These are phyloP conservation scores for Drosophila nigritarsus DNA, from an alignment of 2,888 invertebrate genomes.

Conservation along the genomic window DNA sequence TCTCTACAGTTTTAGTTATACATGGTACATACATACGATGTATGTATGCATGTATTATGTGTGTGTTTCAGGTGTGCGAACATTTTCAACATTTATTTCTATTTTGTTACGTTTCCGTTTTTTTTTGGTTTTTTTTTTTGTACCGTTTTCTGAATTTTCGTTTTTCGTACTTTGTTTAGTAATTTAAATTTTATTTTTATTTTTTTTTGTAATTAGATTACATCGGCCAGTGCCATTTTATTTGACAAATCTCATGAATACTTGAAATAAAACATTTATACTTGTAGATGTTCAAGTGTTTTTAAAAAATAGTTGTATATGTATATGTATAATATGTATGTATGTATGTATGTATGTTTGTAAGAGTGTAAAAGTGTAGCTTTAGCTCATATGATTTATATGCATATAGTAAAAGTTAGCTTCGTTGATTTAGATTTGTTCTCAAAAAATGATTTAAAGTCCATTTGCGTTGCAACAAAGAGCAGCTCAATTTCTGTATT, in stretches of 20 bases:
- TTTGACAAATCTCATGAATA: slow-evolving; percentile 48
- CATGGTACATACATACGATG: slow-evolving; percentile 16
- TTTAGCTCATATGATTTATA: slow-evolving; percentile 15
- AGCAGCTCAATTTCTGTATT: slow-evolving; percentile 32
- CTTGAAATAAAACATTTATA: slow-evolving; percentile 43
- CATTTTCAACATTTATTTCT: slow-evolving; percentile 54
- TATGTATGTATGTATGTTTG: slow-evolving; percentile 18
- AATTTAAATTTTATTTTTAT: slow-evolving; percentile 22
- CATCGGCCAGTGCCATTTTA: slow-evolving; percentile 52
- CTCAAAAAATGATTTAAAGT: slow-evolving; percentile 42
- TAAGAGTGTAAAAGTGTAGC: slow-evolving; percentile 32
- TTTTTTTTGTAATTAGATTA: slow-evolving; percentile 63
- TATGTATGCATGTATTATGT: slow-evolving; percentile 24
- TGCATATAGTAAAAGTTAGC: slow-evolving; percentile 48
- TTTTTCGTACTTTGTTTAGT: slow-evolving; percentile 45
- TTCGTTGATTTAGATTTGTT: slow-evolving; percentile 69
- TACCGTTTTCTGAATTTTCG: slow-evolving; percentile 34
- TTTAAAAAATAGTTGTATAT: slow-evolving; percentile 35
- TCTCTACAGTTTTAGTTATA: slow-evolving; percentile 23
- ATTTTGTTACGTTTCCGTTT: slow-evolving; percentile 57
- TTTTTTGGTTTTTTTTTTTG: slow-evolving; percentile 43
- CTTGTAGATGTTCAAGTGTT: slow-evolving; percentile 41
- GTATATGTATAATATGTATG: slow-evolving; percentile 30
- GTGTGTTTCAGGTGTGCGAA: slow-evolving; percentile 58
- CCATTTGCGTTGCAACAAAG: slow-evolving; percentile 62